Conservation (phyloP, 2,797 vertebrate species). For the Emys orbicularis region DNA sequence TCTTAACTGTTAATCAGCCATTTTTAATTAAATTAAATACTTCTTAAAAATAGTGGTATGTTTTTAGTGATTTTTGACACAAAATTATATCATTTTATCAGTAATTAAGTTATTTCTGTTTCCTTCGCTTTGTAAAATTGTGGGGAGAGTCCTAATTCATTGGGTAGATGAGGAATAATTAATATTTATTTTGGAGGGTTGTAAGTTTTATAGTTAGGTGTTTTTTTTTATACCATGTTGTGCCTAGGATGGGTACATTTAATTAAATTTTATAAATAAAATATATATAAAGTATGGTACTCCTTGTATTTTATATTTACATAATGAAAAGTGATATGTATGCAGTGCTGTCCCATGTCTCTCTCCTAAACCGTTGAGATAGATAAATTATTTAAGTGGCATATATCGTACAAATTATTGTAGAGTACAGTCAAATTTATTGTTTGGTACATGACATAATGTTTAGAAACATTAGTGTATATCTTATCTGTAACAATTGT, state of each 20-base stretch:
- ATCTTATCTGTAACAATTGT: conserved; percentile 35
- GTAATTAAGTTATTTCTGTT: too few relatives aligned
- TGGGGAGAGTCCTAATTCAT: background rate
- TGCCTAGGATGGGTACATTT: background rate
- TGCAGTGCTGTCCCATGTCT: background rate
- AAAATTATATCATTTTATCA: background rate
- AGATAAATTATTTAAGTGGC: background rate
- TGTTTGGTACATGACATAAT: background rate
- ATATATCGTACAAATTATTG: background rate
- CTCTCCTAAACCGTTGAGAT: background rate
- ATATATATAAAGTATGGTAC: background rate
- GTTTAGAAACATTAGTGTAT: background rate
- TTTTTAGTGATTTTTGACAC: background rate
- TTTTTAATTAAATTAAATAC: background rate
- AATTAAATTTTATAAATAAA: background rate
- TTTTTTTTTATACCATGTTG: background rate
- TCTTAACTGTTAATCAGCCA: background rate
- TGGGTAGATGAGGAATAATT: background rate
- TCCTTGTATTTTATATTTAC: background rate
- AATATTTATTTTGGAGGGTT: background rate
- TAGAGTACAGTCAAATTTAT: background rate
- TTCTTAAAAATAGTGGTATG: background rate
- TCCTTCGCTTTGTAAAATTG: background rate
- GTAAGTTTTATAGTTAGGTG: background rate
- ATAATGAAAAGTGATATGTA: background rate